Conservation (phyloP, 2,888 invertebrate species). For the Odontocolon sp. region DNA sequence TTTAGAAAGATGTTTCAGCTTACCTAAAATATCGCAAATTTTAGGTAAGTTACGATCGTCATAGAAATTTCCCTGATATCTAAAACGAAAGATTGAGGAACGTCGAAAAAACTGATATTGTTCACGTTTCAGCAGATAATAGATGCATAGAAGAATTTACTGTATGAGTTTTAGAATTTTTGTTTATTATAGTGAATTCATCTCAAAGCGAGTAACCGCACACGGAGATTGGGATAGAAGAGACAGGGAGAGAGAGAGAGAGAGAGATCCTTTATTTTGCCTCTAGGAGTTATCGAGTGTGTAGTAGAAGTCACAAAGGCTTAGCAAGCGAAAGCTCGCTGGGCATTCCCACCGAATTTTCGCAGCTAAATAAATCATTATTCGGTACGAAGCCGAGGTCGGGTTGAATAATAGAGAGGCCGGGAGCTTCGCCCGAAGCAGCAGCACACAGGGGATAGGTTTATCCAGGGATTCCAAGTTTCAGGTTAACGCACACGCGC, state of each 20-base stretch:
- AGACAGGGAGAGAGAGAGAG: neutral
- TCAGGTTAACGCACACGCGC: conserved; percentile 13
- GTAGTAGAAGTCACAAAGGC: neutral
- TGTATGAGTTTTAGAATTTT: neutral
- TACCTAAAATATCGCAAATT: too few relatives aligned
- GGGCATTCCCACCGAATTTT: conserved; percentile 26
- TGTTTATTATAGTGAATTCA: conserved; percentile 9
- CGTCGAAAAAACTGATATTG: too few relatives aligned
- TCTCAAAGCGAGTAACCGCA: conserved; percentile 7
- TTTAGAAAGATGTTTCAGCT: too few relatives aligned
- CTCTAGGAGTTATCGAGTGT: conserved; percentile 7
- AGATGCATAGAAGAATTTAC: neutral
- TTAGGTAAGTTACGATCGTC: too few relatives aligned
- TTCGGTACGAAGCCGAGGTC: conserved; percentile 15
- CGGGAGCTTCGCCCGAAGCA: conserved; percentile 16
- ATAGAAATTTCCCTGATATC: neutral
- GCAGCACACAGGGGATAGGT: conserved; percentile 7
- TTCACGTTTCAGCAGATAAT: neutral
- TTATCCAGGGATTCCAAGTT: conserved; percentile 27
- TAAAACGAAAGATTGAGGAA: neutral
- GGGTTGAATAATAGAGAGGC: conserved; percentile 43
- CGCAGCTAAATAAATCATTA: conserved; percentile 45
- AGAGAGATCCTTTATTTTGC: neutral
- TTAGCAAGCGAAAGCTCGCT: neutral
- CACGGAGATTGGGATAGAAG: too few relatives aligned